Percentiles rank a stretch among this genome's conserved stretches.
phyloP scores from a whole-genome alignment of 1,140 invertebrate genomes.

The Drosophila tropicalis region DNA sequence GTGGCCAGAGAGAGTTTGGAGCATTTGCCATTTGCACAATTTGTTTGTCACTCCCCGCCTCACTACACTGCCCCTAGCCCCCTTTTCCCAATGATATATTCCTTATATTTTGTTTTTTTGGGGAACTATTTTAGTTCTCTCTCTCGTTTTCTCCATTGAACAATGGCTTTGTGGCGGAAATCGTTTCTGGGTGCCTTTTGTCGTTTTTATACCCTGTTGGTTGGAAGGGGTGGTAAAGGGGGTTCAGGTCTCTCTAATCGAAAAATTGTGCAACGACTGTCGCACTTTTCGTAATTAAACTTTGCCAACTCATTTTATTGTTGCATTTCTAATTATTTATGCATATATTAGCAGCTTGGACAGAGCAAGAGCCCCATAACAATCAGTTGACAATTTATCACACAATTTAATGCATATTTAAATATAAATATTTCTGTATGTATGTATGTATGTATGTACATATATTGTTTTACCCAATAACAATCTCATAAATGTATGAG shows the following conservation, averaged over 20 bases:
- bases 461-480: conserved; percentile 28
- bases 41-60: conserved; percentile 43
- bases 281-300: conserved; percentile 72
- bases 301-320: conserved; percentile 67
- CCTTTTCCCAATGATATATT: conserved; percentile 43
- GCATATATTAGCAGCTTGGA: conserved; percentile 52
- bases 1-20: conserved; percentile 38
- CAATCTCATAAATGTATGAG: conserved; percentile 21
- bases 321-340: conserved; percentile 69
- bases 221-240: neutral
- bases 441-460: neutral
- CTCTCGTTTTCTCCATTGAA: conserved; percentile 23
- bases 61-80: too few species aligned
- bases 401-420: conserved; percentile 73
- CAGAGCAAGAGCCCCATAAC: conserved; percentile 2
- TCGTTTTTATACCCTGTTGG: neutral
- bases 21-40: conserved; percentile 66
- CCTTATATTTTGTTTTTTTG: conserved; percentile 25
- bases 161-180: conserved; percentile 32
- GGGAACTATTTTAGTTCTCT: neutral
- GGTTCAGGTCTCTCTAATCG: conserved; percentile 45
- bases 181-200: conserved; percentile 38
- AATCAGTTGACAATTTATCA: conserved; percentile 56
- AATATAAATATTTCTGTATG: conserved; percentile 12
- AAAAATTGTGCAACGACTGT: conserved; percentile 56